These are phyloP conservation scores for Pseudopipra pipra DNA, from an alignment of 2,113 vertebrate species.

Conservation along the genomic window DNA sequence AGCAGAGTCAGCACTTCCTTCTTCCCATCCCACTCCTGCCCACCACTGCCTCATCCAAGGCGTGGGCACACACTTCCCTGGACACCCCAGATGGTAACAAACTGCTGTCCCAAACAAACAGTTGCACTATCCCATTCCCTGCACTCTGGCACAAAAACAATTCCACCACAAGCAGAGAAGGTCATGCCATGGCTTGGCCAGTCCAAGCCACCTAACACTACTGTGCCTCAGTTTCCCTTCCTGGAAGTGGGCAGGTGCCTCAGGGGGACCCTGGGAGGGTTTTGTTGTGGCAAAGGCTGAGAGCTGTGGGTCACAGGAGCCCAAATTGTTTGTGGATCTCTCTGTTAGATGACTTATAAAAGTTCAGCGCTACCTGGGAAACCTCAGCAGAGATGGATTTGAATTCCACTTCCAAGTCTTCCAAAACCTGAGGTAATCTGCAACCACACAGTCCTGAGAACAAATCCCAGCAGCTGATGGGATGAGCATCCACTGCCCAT, in stretches of 20 bases:
- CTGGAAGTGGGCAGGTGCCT: neutral
- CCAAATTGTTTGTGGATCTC: neutral
- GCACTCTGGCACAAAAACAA: accelerated
- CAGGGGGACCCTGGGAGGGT: neutral
- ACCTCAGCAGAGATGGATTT: neutral
- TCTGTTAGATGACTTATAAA: neutral
- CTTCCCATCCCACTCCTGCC: neutral
- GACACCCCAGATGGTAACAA: neutral
- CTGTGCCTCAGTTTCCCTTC: neutral
- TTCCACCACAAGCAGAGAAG: neutral
- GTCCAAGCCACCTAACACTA: accelerated
- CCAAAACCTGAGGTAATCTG: neutral
- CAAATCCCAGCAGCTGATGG: accelerated
- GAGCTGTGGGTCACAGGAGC: neutral
- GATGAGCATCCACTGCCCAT: neutral
- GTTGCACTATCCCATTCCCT: neutral
- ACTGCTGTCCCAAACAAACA: neutral
- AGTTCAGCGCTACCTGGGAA: neutral
- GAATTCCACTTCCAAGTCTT: neutral
- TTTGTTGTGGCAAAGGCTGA: neutral
- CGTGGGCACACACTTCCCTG: neutral
- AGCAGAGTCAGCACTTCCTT: neutral
- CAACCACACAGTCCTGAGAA: neutral
- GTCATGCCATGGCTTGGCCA: neutral
- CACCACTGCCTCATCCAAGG: neutral